Conservation (phyloP, 2,888 invertebrate species). For the Spialia ferax region DNA sequence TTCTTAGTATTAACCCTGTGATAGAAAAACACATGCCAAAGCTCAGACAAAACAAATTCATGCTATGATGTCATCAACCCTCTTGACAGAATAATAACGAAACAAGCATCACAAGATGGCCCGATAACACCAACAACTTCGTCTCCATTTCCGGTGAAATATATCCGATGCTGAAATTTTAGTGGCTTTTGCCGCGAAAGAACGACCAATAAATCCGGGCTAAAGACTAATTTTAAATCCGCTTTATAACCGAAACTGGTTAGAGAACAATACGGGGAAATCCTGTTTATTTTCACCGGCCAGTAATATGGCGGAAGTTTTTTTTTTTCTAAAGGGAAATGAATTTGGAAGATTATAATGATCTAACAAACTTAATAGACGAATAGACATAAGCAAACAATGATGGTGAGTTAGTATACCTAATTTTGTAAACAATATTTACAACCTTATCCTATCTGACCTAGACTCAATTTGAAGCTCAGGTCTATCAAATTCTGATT, state of each 20-base stretch:
- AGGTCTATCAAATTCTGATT: no score
- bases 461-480: no score
- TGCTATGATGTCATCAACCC: background rate
- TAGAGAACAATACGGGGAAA: constrained; percentile 22
- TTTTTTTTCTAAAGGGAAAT: background rate
- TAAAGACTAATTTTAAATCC: constrained; percentile 30
- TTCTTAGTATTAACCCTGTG: no score
- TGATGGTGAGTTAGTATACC: no score
- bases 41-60: background rate
- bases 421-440: no score
- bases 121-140: constrained; percentile 29
- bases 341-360: background rate
- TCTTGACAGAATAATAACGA: constrained; percentile 8
- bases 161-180: constrained; percentile 32
- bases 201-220: constrained; percentile 32
- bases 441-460: no score
- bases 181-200: constrained; percentile 33
- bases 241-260: constrained; percentile 21
- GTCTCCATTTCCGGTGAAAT: constrained; percentile 31
- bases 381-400: no score
- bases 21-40: background rate
- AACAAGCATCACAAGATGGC: constrained; percentile 19
- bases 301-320: background rate
- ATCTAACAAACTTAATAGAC: background rate
- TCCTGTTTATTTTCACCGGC: background rate